Base-by-base conservation (phyloP, 2,888 invertebrate species). In the Cinara cedri region DNA sequence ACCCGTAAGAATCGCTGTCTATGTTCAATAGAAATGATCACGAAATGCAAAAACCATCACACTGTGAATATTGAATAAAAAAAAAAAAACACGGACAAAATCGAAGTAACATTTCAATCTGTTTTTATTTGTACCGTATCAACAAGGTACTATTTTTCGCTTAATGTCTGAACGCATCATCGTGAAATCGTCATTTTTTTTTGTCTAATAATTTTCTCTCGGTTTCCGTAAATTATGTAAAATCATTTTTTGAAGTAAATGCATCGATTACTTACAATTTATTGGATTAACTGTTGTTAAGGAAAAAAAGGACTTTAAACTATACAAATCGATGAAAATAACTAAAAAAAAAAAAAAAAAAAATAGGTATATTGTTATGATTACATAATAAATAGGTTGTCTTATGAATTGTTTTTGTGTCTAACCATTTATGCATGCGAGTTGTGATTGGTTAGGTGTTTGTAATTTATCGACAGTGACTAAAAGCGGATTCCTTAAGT, bases 101-200 rank as follows among this genome's bases (percentile, higher is more conserved):
- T 62, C 51, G 34, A 57, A 26, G 13, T 26, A 62, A 34, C 34
- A 62, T 72, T 72, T 72, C 60, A 72, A 72, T 57, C 13, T 24
- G 11, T 49, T 49, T 72, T 72, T 71, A 55, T 72, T 26, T 26
- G 26, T n/a, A n/a, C 16, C 26, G 26, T 3, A 49, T 49, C 46
- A 24, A 66, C 24, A 24, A 16, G 49, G 21, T 49, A 49, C 21
- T 46, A 34, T 42, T 16, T 51, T 54, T 70, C 0, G 2, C 16
- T 34, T 57, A 19, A n/a, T n/a, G n/a, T n/a, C n/a, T n/a, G n/a
- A n/a, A 14, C 9, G 19, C 11, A 19, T n/a, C 9, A 21, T 60
- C 0, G 49, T 21, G 10, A 51, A 62, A 34, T 49, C n/a, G 49
- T 42, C 49, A 34, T 2, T 8, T 26, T 63, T 46, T 4, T 46